A percentile compares a stretch with the other conserved stretches of the same genome.
phyloP scores from a whole-genome alignment of 2,797 vertebrate species.

The Nyctibius grandis region DNA sequence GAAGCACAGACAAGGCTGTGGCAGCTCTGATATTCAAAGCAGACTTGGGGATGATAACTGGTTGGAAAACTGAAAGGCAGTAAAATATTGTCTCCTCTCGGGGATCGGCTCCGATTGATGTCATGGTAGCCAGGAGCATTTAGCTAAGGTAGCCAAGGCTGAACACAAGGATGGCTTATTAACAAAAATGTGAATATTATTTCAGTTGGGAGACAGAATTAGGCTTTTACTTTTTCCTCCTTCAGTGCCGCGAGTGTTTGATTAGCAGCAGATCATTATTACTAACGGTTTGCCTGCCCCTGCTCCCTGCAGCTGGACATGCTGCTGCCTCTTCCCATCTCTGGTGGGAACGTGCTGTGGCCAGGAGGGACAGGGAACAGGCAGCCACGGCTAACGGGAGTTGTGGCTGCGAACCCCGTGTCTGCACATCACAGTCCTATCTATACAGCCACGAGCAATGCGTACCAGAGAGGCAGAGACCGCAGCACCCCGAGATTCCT shows the following conservation, averaged over 20 bases:
- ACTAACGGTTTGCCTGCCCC: neutral
- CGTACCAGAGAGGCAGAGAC: no score
- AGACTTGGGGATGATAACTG: neutral
- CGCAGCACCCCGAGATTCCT: fast-evolving
- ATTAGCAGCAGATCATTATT: neutral
- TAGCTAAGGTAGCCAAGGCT: neutral
- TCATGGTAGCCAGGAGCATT: fast-evolving
- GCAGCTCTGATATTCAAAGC: neutral
- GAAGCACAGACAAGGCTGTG: neutral
- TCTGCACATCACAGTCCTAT: fast-evolving
- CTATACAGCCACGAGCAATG: fast-evolving
- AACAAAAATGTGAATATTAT: neutral
- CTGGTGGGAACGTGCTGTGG: fast-evolving
- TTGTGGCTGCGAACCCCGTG: fast-evolving
- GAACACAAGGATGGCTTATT: fast-evolving
- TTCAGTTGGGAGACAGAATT: fast-evolving
- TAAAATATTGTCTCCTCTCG: neutral
- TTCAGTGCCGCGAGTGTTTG: neutral
- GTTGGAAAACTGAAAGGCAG: neutral
- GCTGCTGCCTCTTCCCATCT: neutral
- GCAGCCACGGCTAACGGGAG: fast-evolving
- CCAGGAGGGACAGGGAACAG: neutral
- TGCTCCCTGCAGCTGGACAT: neutral
- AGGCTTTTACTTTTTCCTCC: no score
- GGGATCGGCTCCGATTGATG: fast-evolving